A percentile compares a stretch with the other conserved stretches of the same genome.
These are phyloP conservation scores for Lasioglossum marginatum DNA, from an alignment of 2,888 invertebrate species.

Conservation along the genomic window DNA sequence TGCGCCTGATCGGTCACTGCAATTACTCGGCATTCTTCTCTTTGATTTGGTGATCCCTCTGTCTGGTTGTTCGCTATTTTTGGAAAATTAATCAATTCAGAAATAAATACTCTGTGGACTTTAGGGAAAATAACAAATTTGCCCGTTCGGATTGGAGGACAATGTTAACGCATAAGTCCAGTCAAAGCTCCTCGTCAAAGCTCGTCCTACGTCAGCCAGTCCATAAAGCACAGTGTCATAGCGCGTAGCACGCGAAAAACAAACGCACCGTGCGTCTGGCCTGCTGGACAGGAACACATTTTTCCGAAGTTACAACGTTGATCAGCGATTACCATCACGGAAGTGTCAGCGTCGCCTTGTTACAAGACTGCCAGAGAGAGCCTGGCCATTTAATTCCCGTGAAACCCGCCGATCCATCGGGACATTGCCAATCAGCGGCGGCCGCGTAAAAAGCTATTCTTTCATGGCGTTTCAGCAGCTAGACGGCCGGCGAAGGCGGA, in stretches of 20 bases:
- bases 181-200: background rate
- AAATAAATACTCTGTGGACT: background rate
- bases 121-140: background rate
- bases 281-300: background rate
- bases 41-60: background rate
- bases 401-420: constrained; percentile 10
- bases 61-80: background rate
- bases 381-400: constrained; percentile 12
- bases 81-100: background rate
- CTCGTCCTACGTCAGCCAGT: background rate
- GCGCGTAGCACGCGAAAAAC: background rate
- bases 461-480: constrained; percentile 19
- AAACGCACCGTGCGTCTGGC: background rate
- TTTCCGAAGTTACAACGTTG: constrained; percentile 9
- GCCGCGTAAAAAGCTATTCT: constrained; percentile 33
- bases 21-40: background rate
- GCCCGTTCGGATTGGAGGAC: background rate
- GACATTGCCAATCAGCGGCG: constrained; percentile 26
- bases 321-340: constrained; percentile 9
- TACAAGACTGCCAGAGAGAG: background rate
- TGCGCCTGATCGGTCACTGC: background rate
- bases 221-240: background rate
- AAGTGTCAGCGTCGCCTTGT: background rate
- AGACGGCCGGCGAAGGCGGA: constrained; percentile 37
- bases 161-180: background rate